Evolutionary conservation across 2,888 invertebrate species (phyloP), one percentile per base, ranked within the genome.

Genomic region (Limenitis arthemis): DNA sequence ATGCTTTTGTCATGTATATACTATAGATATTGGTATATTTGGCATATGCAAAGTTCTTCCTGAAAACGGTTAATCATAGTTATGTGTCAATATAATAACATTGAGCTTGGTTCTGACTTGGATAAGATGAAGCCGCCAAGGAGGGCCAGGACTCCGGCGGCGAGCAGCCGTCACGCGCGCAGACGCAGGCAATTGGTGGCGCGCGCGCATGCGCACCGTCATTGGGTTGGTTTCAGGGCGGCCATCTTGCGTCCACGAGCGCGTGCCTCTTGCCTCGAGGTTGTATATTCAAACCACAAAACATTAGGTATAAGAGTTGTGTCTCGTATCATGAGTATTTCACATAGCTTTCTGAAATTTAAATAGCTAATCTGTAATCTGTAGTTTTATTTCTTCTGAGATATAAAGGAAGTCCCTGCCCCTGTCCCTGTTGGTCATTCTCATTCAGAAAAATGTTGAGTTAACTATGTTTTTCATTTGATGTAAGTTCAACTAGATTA

Each of bases 231-330:
- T 80, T 94, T 94, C 88, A 93, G 89, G 37, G 93, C 93, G 44
- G 93, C 93, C 70, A 94, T 83, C 79, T 95, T 95, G 59, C 94
- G 88, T 46, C 93, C 91, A 59, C 95, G 89, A 7, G 93, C 91
- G 60, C 94, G 89, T 33, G 94, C 91, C 74, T 96, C 96, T 66
- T 93, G 92, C 60, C 95, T 88, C 49, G 94, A 92, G 60, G 93
- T 94, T 30, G 95, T 95, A 75, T 97, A 97, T 75, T 97, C 96
- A 75, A 97, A 97, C 95, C 96, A 96, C 61, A 96, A 76, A 12
- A 97, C 93, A 76, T 97, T 96, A 30, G 96, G 96, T 73, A 97
- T 97, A 53, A 96, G 81, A 1, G 96, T 95, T 37, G 95, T 95
- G 73, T 97, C 97, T 59, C 96, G 88, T 56, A 97, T 83, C 83